Evolutionary conservation across 2,888 invertebrate species (phyloP).

Genomic region (Callyntrura guangdongensis): DNA sequence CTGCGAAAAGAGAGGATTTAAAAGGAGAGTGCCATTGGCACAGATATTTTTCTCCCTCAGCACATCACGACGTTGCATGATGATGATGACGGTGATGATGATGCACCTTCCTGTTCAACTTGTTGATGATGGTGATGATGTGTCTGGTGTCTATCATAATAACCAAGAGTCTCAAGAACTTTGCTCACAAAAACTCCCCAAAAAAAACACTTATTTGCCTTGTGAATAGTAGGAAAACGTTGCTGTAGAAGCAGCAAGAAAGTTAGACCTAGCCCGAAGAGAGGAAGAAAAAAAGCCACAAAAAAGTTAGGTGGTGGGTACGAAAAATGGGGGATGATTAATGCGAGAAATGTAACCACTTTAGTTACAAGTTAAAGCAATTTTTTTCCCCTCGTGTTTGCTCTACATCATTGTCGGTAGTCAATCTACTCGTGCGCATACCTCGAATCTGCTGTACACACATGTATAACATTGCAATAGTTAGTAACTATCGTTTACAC

Average conservation of each 20-base stretch:
- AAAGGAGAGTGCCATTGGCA: slow-evolving; percentile 47
- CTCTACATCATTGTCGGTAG: not conserved
- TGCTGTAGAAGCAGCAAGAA: not conserved
- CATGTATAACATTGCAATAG: not conserved
- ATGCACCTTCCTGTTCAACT: slow-evolving; percentile 16
- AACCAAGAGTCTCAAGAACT: not conserved
- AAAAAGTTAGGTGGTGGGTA: slow-evolving; percentile 26
- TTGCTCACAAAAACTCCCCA: not conserved
- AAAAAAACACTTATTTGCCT: slow-evolving; percentile 8
- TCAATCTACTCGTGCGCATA: not conserved
- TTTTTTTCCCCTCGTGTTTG: slow-evolving; percentile 3
- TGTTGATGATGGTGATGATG: slow-evolving; percentile 23
- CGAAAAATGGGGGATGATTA: slow-evolving; percentile 32
- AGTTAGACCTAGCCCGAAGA: slow-evolving; percentile 2
- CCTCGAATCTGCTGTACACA: too few species aligned
- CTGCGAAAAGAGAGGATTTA: not conserved
- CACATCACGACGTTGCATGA: not conserved
- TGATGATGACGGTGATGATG: not conserved
- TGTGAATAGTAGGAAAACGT: not conserved
- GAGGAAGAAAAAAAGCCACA: not conserved
- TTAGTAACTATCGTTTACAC: not conserved
- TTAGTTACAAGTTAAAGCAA: not conserved
- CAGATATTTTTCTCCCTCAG: not conserved
- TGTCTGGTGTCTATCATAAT: not conserved
- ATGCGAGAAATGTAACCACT: slow-evolving; percentile 27